phyloP scores from a whole-genome alignment of 2,113 vertebrate species.

The Dromaius novaehollandiae region DNA sequence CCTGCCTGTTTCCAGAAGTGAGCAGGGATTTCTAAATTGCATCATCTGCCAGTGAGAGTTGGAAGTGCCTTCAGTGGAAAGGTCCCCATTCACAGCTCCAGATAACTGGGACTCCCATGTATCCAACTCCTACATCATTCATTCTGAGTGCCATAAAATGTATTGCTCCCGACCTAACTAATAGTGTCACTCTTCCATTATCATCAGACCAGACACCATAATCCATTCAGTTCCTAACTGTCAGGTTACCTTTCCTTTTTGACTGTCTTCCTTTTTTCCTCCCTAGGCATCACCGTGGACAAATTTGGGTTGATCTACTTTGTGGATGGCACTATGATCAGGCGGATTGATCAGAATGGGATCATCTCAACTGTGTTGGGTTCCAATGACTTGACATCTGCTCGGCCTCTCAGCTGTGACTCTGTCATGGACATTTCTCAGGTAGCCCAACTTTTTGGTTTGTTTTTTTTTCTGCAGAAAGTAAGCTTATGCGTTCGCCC shows the following conservation, averaged over 20 bases:
- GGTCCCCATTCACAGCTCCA: background rate
- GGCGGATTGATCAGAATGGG: conserved; percentile 95
- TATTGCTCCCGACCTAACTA: background rate
- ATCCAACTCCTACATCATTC: background rate
- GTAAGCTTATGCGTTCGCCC: background rate
- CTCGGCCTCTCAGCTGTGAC: conserved; percentile 96
- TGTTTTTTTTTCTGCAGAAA: background rate
- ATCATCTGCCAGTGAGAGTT: background rate
- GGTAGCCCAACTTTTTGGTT: conserved; percentile 68
- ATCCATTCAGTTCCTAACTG: background rate
- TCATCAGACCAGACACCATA: rapidly evolving
- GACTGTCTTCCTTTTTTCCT: background rate
- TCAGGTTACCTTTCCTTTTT: background rate
- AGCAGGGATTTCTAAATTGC: background rate
- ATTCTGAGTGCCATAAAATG: background rate
- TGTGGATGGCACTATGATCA: conserved; percentile 97
- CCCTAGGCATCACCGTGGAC: conserved; percentile 93
- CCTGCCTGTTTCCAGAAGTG: background rate
- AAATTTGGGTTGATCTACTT: conserved; percentile 96
- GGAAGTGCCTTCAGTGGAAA: background rate
- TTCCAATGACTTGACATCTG: conserved; percentile 96
- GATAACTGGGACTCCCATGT: background rate
- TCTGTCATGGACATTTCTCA: conserved; percentile 99
- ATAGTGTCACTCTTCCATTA: background rate
- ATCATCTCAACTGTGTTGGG: conserved; percentile 96